Percentiles rank a stretch among this genome's conserved stretches.
phyloP scores from a whole-genome alignment of 2,888 invertebrate species.

The Drosophila barbarae region DNA sequence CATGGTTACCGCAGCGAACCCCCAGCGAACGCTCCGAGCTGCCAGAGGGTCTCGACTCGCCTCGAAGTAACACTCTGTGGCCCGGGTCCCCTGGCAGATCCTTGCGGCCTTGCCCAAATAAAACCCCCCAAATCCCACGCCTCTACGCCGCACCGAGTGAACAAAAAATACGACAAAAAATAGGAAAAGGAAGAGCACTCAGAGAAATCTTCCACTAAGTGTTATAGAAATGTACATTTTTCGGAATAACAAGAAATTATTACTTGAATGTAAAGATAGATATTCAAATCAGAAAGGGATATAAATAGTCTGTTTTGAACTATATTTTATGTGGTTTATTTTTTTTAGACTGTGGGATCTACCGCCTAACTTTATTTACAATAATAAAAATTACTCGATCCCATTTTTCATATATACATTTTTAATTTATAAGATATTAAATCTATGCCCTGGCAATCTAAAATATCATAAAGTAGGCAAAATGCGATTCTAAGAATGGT shows the following conservation, averaged over 20 bases:
- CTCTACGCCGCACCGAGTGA: conserved; percentile 8
- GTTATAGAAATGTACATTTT: background rate
- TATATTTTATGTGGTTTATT: too few relatives aligned
- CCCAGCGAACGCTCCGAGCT: conserved; percentile 59
- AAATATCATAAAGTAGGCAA: too few relatives aligned
- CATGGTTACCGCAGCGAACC: conserved; percentile 71
- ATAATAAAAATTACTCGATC: too few relatives aligned
- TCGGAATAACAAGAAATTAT: too few relatives aligned
- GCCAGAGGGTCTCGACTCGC: conserved; percentile 53
- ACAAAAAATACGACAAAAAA: conserved; percentile 9
- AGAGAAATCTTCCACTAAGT: background rate
- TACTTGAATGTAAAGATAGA: too few relatives aligned
- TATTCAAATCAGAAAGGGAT: background rate
- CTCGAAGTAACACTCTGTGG: conserved; percentile 33
- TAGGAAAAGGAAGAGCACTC: conserved; percentile 2
- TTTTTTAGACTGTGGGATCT: background rate
- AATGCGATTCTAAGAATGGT: too few relatives aligned
- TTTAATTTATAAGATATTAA: too few relatives aligned
- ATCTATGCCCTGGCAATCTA: too few relatives aligned
- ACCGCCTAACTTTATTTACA: background rate
- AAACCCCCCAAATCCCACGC: conserved; percentile 36
- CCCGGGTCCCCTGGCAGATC: conserved; percentile 59
- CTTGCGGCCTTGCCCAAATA: conserved; percentile 72
- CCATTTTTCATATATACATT: background rate
- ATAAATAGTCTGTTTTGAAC: too few relatives aligned